A percentile compares a stretch with the other conserved stretches of the same genome.
These are phyloP conservation scores for Hyperopisus bebe DNA, from an alignment of 2,113 vertebrate species.

Conservation along the genomic window DNA sequence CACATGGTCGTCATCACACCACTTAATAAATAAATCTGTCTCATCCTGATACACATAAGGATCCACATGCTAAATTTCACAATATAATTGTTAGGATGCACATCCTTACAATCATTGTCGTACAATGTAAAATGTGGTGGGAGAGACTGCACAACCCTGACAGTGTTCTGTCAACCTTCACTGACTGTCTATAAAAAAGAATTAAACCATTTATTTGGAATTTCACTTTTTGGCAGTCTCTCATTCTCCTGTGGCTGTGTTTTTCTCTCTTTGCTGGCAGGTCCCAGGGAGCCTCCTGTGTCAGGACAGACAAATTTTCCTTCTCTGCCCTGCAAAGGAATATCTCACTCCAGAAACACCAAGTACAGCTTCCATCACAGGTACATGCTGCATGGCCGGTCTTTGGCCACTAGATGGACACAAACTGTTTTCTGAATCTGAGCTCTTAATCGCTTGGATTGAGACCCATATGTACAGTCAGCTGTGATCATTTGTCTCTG, in stretches of 20 bases:
- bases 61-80: not conserved
- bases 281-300: conserved; percentile 67
- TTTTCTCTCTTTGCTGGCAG: conserved; percentile 45
- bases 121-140: not conserved
- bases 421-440: not conserved
- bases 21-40: not conserved
- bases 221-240: not conserved
- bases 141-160: not conserved
- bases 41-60: not conserved
- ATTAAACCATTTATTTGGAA: conserved; percentile 1
- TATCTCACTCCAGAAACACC: conserved; percentile 72
- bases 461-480: not conserved
- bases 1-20: not conserved
- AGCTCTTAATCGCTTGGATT: not conserved
- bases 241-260: not conserved
- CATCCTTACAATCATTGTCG: not conserved
- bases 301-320: conserved; percentile 64
- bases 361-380: conserved; percentile 97
- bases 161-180: not conserved
- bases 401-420: not conserved
- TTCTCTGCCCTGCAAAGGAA: conserved; percentile 74
- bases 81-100: not conserved
- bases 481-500: not conserved
- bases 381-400: conserved; percentile 54
- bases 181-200: not conserved